Evolutionary conservation across 2,888 invertebrate species (phyloP), one percentile per base, ranked within the genome.

Genomic region (Ormyrus nitidulus): DNA sequence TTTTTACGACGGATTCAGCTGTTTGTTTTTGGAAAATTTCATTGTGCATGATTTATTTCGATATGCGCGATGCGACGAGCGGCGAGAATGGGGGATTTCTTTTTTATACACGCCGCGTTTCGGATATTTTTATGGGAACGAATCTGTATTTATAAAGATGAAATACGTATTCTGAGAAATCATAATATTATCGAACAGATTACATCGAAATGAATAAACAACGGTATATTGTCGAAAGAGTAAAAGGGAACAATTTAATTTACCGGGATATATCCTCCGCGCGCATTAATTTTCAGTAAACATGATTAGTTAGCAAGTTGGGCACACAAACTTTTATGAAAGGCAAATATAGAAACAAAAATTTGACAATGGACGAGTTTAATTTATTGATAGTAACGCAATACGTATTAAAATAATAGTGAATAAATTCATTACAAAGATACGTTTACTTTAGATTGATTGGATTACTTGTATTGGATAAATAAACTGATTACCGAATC

Each of bases 301-400:
- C 46, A 19, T 71, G 11, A 71, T 71, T 72, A 62, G 71, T 51
- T 62, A 62, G 11, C 61, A 72, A 72, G 62, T 72, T 53, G 44
- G 9, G n/a, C 53, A 44, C 9, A 13, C 44, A n/a, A 53, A 62
- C 44, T 53, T 62, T 11, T n/a, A 62, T 34, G 10, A 44, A 62
- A 62, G 11, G 49, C 44, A 62, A 72, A 62, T 53, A 71, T 6
- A 6, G 11, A 6, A 13, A 13, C 46, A 48, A 69, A 69, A 69
- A 69, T 46, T 69, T 56, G 46, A 69, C 13, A 13, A 69, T 59
- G 34, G 58, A 66, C 2, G 46, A 6, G 58, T 48, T 70, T 70
- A 49, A 70, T 70, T 70, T 59, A 59, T 70, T 70, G 58, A 13
- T 66, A 51, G 65, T 19, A 51, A 66, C 49, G 19, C 51, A 51